Conservation (phyloP, 2,797 vertebrate species). For the Coendou prehensilis region DNA sequence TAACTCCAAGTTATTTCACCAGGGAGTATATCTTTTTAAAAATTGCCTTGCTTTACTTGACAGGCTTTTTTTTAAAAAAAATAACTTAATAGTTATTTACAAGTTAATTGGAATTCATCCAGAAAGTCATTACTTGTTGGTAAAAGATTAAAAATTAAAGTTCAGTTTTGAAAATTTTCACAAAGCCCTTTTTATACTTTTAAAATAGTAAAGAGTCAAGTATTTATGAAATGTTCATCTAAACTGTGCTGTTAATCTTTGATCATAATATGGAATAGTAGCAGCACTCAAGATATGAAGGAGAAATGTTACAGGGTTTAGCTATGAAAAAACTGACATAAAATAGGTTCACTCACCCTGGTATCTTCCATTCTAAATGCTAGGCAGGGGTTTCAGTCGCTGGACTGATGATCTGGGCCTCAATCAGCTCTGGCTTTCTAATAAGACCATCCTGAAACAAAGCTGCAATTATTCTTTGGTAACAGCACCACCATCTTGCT, state of each 20-base stretch:
- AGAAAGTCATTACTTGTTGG: constrained; percentile 77
- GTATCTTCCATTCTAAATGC: not conserved
- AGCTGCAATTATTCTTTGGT: constrained; percentile 50
- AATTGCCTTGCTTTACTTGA: constrained; percentile 53
- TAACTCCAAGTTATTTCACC: constrained; percentile 67
- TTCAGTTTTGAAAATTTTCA: constrained; percentile 78
- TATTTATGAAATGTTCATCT: constrained; percentile 57
- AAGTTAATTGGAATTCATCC: constrained; percentile 70
- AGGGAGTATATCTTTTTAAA: constrained; percentile 50
- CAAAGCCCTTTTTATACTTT: constrained; percentile 82
- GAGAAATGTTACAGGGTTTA: not conserved
- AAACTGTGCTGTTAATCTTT: constrained; percentile 49
- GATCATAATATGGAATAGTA: constrained; percentile 51
- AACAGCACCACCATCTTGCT: constrained; percentile 23
- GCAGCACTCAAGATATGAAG: constrained; percentile 26
- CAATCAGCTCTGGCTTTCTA: constrained; percentile 30
- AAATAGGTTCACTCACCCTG: not conserved
- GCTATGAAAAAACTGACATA: not conserved
- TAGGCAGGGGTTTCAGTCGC: not conserved
- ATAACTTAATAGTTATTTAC: constrained; percentile 64
- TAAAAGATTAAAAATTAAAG: constrained; percentile 85
- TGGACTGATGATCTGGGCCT: not conserved
- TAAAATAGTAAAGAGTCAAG: constrained; percentile 72
- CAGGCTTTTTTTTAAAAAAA: constrained; percentile 41
- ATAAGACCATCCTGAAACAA: constrained; percentile 8